Percentiles rank a stretch among this genome's conserved stretches.
Evolutionary conservation across 1,140 invertebrate species (phyloP).

Genomic region (Cataglyphis hispanica): DNA sequence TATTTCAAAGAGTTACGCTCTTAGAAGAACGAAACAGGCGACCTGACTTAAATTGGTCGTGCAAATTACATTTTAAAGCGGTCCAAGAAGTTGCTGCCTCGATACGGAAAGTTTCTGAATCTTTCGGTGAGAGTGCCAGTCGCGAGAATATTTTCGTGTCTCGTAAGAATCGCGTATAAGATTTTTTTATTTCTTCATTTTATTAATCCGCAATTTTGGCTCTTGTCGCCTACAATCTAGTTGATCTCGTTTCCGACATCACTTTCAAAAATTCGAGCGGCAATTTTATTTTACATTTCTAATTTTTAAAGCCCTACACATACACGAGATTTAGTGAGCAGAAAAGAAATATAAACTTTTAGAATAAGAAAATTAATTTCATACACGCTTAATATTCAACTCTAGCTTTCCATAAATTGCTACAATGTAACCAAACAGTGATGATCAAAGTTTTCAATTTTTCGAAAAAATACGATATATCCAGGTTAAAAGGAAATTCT

Average conservation of each 20-base stretch:
- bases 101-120: slow-evolving; percentile 53
- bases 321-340: neutral
- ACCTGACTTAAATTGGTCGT: slow-evolving; percentile 57
- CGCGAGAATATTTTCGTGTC: slow-evolving; percentile 16
- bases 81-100: slow-evolving; percentile 40
- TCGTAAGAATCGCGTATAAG: neutral
- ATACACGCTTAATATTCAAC: neutral
- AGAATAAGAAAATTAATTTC: neutral
- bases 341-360: neutral
- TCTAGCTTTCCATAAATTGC: neutral
- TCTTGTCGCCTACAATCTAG: neutral
- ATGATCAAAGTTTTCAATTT: neutral
- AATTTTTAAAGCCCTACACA: neutral
- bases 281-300: slow-evolving; percentile 16
- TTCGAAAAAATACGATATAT: slow-evolving; percentile 12
- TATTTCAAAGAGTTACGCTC: slow-evolving; percentile 56
- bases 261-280: neutral
- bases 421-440: neutral
- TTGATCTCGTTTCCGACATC: slow-evolving; percentile 13
- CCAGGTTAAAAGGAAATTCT: neutral
- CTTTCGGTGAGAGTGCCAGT: slow-evolving; percentile 12
- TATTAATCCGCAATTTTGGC: slow-evolving; percentile 43
- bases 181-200: slow-evolving; percentile 26
- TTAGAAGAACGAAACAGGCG: slow-evolving; percentile 21
- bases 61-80: slow-evolving; percentile 58